A percentile compares a stretch with the other conserved stretches of the same genome.
phyloP scores from a whole-genome alignment of 2,113 vertebrate species.

The Deroptyus accipitrinus region DNA sequence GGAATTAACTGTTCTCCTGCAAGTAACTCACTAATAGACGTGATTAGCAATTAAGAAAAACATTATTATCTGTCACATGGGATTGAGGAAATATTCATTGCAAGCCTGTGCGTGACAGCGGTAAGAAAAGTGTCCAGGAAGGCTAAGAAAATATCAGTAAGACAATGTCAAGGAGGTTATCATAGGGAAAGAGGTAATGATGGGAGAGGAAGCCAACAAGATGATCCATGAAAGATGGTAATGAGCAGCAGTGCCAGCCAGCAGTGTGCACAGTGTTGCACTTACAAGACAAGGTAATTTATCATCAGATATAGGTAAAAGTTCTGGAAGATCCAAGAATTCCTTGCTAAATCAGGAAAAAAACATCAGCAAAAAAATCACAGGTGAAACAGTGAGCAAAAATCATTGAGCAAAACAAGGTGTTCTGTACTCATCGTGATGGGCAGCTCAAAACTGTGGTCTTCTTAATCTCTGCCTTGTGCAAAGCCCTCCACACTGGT shows the following conservation, averaged over 20 bases:
- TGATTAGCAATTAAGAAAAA: constrained; percentile 69
- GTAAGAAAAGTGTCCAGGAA: neutral
- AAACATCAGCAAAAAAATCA: neutral
- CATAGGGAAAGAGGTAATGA: neutral
- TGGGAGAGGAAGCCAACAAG: constrained; percentile 1
- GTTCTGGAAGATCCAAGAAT: neutral
- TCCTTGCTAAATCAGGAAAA: neutral
- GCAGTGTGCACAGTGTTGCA: neutral
- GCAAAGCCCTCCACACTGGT: neutral
- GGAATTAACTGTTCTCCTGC: constrained; percentile 47
- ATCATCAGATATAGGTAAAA: neutral
- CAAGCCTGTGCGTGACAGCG: neutral
- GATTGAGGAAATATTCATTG: constrained; percentile 32
- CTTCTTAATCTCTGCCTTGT: neutral
- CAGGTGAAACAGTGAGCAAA: neutral
- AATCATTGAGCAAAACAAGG: neutral
- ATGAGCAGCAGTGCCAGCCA: neutral
- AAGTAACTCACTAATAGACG: constrained; percentile 47
- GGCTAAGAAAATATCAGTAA: neutral
- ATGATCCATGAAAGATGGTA: constrained; percentile 22
- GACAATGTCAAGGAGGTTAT: constrained; percentile 22
- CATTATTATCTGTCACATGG: constrained; percentile 53
- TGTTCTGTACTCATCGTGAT: neutral
- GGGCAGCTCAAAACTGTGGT: neutral
- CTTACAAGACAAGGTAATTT: neutral